These are phyloP conservation scores for Marcusenius ussheri DNA, from an alignment of 2,113 vertebrate genomes.

Conservation along the genomic window DNA sequence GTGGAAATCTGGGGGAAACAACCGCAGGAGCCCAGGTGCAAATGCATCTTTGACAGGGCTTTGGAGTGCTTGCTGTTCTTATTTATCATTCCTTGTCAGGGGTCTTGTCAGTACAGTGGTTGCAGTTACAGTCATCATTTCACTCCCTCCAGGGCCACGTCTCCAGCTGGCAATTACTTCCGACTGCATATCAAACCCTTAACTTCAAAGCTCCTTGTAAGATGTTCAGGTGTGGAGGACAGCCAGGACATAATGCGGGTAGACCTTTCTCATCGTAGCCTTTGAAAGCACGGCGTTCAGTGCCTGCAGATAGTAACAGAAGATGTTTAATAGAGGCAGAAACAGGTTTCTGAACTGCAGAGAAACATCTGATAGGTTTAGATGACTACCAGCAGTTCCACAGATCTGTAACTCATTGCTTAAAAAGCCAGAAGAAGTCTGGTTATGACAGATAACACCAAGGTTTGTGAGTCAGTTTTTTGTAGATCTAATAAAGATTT, in stretches of 20 bases:
- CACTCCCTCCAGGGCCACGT: conserved; percentile 6
- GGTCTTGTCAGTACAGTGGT: conserved; percentile 2
- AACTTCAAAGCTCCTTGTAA: background rate
- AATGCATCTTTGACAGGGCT: conserved; percentile 11
- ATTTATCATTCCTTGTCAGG: conserved; percentile 3
- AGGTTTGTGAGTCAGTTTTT: background rate
- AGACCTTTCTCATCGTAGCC: background rate
- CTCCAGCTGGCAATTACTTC: conserved; percentile 15
- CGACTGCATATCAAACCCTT: background rate
- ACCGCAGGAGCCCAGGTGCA: background rate
- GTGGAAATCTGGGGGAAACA: background rate
- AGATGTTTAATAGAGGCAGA: background rate
- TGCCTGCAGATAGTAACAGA: background rate
- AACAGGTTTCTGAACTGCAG: background rate
- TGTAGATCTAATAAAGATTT: background rate
- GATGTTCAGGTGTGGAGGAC: background rate
- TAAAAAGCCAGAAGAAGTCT: background rate
- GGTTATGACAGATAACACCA: background rate
- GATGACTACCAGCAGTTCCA: background rate
- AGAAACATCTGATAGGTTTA: background rate
- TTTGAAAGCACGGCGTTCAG: background rate
- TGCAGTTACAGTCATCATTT: conserved; percentile 2
- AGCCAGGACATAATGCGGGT: conserved; percentile 21
- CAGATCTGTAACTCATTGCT: background rate
- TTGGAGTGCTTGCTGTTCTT: conserved; percentile 9